These are phyloP conservation scores for Serinus canaria DNA, from an alignment of 2,113 vertebrate genomes.

Conservation along the genomic window DNA sequence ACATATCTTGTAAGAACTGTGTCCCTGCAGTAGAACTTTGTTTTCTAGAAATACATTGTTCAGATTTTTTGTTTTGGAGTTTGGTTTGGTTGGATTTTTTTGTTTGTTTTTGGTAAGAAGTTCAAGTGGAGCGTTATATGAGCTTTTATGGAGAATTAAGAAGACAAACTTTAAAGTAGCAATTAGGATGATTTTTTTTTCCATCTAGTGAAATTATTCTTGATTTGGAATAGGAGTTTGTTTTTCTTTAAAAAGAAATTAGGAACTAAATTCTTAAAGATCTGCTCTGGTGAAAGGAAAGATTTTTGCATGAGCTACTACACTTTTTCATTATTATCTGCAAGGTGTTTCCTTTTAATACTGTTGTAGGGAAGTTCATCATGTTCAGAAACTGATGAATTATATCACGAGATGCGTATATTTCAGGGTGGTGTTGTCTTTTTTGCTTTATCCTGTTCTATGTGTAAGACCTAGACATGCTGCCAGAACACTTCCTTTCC, in stretches of 20 bases:
- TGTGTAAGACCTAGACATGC: conserved; percentile 31
- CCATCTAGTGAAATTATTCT: neutral
- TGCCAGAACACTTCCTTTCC: conserved; percentile 67
- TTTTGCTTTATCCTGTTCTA: conserved; percentile 66
- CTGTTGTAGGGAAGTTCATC: conserved; percentile 67
- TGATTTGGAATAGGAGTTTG: neutral
- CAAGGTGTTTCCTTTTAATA: conserved; percentile 78
- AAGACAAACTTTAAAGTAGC: neutral
- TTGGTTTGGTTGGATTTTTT: neutral
- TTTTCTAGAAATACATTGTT: neutral
- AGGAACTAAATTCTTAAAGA: neutral
- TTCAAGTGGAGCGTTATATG: neutral
- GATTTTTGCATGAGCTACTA: conserved; percentile 40
- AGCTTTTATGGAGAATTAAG: neutral
- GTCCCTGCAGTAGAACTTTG: neutral
- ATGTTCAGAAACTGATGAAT: conserved; percentile 67
- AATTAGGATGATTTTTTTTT: neutral
- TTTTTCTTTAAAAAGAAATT: neutral
- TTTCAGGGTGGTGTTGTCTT: conserved; percentile 48
- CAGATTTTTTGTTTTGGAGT: neutral
- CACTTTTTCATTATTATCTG: conserved; percentile 62
- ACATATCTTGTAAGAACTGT: neutral
- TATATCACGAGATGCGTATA: conserved; percentile 28
- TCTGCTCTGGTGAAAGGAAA: conserved; percentile 43
- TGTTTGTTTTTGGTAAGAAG: neutral